A percentile compares a stretch with the other conserved stretches of the same genome.
Evolutionary conservation across 2,888 invertebrate species (phyloP).

Genomic region (Adela reaumurella): DNA sequence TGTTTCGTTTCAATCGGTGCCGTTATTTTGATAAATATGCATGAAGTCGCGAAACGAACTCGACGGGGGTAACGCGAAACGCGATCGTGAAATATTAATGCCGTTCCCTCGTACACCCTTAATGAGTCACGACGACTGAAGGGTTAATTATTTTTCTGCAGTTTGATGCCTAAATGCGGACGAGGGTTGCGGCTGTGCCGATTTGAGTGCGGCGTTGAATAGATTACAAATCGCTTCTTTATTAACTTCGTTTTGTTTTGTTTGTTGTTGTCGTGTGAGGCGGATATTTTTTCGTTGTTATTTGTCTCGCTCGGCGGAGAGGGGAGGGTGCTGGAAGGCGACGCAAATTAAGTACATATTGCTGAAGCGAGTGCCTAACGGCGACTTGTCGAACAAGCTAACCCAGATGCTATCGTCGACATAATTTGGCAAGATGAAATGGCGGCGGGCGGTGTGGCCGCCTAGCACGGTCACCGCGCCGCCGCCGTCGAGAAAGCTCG

Average conservation of each 20-base stretch:
- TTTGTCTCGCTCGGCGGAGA: too few relatives aligned
- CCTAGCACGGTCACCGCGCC: not conserved
- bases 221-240: too few relatives aligned
- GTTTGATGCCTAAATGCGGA: not conserved
- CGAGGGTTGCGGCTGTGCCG: too few relatives aligned
- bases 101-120: constrained; percentile 47
- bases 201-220: too few relatives aligned
- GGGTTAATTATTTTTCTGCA: constrained; percentile 37
- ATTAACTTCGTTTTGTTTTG: too few relatives aligned
- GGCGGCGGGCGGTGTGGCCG: not conserved
- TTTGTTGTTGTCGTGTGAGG: too few relatives aligned
- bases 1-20: constrained; percentile 40
- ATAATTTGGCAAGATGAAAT: not conserved
- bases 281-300: too few relatives aligned
- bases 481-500: not conserved
- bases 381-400: not conserved
- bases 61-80: constrained; percentile 45
- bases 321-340: too few relatives aligned
- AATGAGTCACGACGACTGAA: constrained; percentile 53
- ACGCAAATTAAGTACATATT: too few relatives aligned
- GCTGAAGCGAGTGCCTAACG: too few relatives aligned
- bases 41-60: constrained; percentile 45
- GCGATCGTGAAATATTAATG: constrained; percentile 54
- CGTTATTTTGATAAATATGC: constrained; percentile 57
- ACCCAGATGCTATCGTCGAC: not conserved